Evolutionary conservation across 2,113 vertebrate genomes (phyloP), one percentile per base, ranked within the genome.

Genomic region (Poecilia latipinna): DNA sequence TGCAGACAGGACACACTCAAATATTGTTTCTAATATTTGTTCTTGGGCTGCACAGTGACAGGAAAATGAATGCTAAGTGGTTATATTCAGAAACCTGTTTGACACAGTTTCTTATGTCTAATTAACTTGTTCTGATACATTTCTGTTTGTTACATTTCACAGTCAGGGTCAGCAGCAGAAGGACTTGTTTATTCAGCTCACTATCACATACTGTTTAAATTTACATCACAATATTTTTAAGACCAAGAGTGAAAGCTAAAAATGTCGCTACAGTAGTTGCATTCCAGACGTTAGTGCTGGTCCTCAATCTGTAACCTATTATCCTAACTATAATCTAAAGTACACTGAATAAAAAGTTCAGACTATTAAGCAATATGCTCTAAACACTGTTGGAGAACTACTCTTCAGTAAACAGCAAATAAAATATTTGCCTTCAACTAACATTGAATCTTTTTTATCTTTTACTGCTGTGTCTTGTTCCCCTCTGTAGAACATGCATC

Each of bases 141-240:
- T 37, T 65, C 24, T 65, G 12, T 33, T 39, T 26, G 37, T 22
- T 35, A 10, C 32, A 33, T 35, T 22, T 15, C 44, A 51, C 51
- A n/a, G 22, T 54, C 19, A 7, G 22, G 51, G 31, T 48, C 32
- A 22, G 78, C 82, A 68, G 62, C 26, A 69, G 19, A 35, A 67
- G 26, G 65, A 32, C 70, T 42, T 4, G 3, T 12, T 66, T 17
- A 11, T 78, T 71, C 64, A 57, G 54, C 65, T 62, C 13, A 74
- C 37, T 32, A 26, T 28, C 29, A 72, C 74, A 61, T 72, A 57
- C 65, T 54, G 32, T 60, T 74, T 44, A 69, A 61, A 44, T 70
- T 65, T 51, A 31, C 57, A 60, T n/a, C 61, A 67, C 15, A 1
- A 61, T 72, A 8, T 54, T 54, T 54, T 54, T 24, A 24, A 54